Conservation (phyloP, 2,113 vertebrate genomes). For the Chionis minor region DNA sequence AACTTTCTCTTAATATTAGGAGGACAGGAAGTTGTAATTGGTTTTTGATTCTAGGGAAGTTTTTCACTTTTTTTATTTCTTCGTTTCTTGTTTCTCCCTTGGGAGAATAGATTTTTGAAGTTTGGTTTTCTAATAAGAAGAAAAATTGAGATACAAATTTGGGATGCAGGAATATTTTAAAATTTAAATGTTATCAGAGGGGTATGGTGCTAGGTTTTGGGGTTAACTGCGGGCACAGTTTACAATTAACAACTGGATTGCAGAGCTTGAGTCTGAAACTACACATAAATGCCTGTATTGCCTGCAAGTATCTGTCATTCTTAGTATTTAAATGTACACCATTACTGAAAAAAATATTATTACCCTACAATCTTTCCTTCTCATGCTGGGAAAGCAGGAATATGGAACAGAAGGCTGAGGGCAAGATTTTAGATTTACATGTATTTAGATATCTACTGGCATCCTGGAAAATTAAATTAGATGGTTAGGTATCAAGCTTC, state of each 20-base stretch:
- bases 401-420: not conserved
- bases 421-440: not conserved
- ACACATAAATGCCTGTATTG: rapidly evolving
- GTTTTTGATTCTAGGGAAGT: not conserved
- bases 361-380: not conserved
- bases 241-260: not conserved
- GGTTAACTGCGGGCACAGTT: not conserved
- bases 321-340: not conserved
- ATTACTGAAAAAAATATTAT: not conserved
- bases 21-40: not conserved
- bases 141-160: not conserved
- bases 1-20: not conserved
- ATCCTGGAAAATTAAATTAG: not conserved
- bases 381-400: not conserved
- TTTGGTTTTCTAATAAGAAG: not conserved
- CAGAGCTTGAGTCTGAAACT: not conserved
- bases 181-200: not conserved
- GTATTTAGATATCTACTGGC: not conserved
- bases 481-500: not conserved
- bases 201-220: not conserved
- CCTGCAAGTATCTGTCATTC: not conserved
- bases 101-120: not conserved
- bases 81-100: not conserved
- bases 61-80: not conserved
- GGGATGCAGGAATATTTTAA: not conserved